Percentiles rank a stretch among this genome's conserved stretches.
Conservation (phyloP, 2,797 vertebrate species). For the Eulemur albifrons region DNA sequence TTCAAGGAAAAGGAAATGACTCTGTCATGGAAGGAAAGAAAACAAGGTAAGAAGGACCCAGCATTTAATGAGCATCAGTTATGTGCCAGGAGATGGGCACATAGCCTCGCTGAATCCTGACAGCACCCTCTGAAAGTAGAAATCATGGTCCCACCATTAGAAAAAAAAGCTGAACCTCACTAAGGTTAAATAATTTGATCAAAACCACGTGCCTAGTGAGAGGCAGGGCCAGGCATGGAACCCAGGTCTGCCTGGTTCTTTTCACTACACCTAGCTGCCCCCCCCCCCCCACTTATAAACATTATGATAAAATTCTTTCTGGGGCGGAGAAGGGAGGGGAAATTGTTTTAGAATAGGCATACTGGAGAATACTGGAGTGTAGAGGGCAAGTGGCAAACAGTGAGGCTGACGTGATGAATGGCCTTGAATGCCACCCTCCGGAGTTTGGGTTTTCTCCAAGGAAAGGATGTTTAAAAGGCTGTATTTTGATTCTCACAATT, state of each 20-base stretch:
- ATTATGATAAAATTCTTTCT: background rate
- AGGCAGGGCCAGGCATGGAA: background rate
- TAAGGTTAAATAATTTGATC: background rate
- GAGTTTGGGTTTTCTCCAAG: background rate
- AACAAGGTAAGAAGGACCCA: background rate
- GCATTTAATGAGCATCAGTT: background rate
- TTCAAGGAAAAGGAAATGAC: background rate
- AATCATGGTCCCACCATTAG: background rate
- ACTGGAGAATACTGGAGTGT: background rate
- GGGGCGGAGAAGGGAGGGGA: background rate
- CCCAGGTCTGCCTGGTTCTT: background rate
- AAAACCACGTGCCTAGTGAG: background rate
- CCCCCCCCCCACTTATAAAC: background rate
- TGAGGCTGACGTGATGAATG: background rate
- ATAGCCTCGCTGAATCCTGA: background rate
- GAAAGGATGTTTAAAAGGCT: background rate
- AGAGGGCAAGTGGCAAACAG: background rate
- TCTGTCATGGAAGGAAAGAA: background rate
- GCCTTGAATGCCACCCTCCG: background rate
- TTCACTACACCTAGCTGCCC: background rate
- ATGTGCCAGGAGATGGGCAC: background rate
- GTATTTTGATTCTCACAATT: background rate
- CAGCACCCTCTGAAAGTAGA: background rate
- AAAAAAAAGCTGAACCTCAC: background rate
- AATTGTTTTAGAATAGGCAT: background rate